Evolutionary conservation across 2,797 vertebrate species (phyloP), one percentile per base, ranked within the genome.

Genomic region (Falco novaeseelandiae): DNA sequence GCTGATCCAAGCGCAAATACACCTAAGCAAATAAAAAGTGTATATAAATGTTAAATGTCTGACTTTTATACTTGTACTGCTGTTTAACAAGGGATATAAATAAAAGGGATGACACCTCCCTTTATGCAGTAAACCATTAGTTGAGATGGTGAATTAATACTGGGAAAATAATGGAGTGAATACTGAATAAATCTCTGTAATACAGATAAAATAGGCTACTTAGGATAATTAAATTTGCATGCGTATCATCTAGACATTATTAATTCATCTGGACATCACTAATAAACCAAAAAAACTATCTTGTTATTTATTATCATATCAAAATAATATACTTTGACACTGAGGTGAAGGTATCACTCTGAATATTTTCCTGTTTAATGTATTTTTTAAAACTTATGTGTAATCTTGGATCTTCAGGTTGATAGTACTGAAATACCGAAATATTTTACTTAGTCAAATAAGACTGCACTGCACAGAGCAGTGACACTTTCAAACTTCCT

Each of bases 1-100:
- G 99, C 86, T 99, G 99, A 98, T 99, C 99, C 97, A 99, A 97
- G 29, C 99, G 98, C 93, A 99, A 97, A 97, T 99, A 99, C n/a
- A 99, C 99, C 99, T 99, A 97, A 86, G 42, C 23, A 95, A 96
- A 96, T 44, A 87, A 74, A 87, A 88, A 38, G 36, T 25, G n/a
- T 13, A 57, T 59, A 78, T 19, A 79, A 84, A 92, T 22, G 67
- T 91, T 52, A 97, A 77, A 73, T 25, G 46, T 44, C 67, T 84
- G 76, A 70, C 67, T 62, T 84, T 48, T 49, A 70, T 6, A 80
- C 29, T 34, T 6, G 4, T 69, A 81, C 57, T 74, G 34, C 61
- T 91, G 44, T 48, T 72, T 81, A 86, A 87, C n/a, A 86, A 70
- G 30, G 27, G 21, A 83, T 58, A 51, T 29, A 89, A 83, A 85